phyloP scores from a whole-genome alignment of 2,888 invertebrate genomes.

The Aphodius sticticus region DNA sequence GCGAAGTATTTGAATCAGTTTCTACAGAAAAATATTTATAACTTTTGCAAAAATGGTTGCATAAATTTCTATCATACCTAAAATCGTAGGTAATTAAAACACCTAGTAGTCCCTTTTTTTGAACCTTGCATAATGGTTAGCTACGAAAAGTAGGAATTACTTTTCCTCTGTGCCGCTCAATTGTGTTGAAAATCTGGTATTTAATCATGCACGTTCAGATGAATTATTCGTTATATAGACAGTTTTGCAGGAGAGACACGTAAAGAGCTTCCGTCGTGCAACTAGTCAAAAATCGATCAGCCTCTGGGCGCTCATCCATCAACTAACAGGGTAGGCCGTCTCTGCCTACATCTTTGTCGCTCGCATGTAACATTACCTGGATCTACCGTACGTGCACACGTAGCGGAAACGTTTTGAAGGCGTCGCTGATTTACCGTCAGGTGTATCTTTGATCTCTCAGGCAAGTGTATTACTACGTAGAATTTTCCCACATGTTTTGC shows the following conservation, averaged over 20 bases:
- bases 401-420: slow-evolving; percentile 20
- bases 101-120: no score
- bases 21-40: no score
- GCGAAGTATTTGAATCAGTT: no score
- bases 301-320: slow-evolving; percentile 25
- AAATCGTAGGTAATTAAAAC: no score
- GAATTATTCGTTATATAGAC: neutral
- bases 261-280: slow-evolving; percentile 8
- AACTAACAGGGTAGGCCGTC: neutral
- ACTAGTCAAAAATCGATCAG: slow-evolving; percentile 23
- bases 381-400: neutral
- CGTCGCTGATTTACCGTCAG: slow-evolving; percentile 26
- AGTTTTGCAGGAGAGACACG: neutral
- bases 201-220: neutral
- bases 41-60: no score
- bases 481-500: slow-evolving; percentile 23
- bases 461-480: slow-evolving; percentile 21
- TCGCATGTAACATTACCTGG: neutral
- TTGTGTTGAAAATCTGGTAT: no score
- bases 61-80: no score
- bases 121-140: no score
- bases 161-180: no score
- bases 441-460: slow-evolving; percentile 28
- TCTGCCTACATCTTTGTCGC: neutral
- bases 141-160: no score